Conservation (phyloP, 2,888 invertebrate species). For the Galerucella nymphaeae region DNA sequence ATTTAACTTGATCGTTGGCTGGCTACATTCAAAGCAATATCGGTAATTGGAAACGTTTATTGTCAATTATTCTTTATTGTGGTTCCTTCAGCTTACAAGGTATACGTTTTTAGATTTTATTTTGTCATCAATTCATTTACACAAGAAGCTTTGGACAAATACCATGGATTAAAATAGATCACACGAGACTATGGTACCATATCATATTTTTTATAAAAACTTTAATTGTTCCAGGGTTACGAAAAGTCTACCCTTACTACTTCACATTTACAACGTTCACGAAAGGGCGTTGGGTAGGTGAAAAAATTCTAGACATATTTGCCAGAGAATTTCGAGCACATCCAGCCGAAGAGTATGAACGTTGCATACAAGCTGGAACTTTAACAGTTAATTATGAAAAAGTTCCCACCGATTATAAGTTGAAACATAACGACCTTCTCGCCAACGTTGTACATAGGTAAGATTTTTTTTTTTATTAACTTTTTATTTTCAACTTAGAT, state of each 20-base stretch:
- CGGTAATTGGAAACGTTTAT: background rate
- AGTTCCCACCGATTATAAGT: constrained; percentile 89
- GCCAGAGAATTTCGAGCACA: constrained; percentile 94
- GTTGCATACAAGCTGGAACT: constrained; percentile 91
- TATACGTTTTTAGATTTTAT: too few relatives aligned
- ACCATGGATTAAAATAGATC: too few relatives aligned
- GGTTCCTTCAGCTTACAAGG: background rate
- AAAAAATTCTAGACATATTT: constrained; percentile 92
- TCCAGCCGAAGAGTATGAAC: constrained; percentile 91
- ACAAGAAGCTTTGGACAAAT: too few relatives aligned
- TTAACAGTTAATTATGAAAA: constrained; percentile 94
- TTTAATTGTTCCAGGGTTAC: constrained; percentile 74
- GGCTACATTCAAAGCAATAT: background rate
- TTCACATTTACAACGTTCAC: constrained; percentile 97
- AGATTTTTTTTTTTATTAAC: constrained; percentile 44
- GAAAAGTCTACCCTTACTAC: constrained; percentile 97
- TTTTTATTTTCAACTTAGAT: background rate
- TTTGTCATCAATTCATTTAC: too few relatives aligned
- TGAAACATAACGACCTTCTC: constrained; percentile 92
- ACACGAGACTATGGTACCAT: background rate
- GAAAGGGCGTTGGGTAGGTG: constrained; percentile 96
- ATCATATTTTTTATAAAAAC: background rate
- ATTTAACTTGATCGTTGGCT: background rate
- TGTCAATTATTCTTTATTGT: background rate
- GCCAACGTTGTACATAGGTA: constrained; percentile 96